phyloP scores from a whole-genome alignment of 2,797 vertebrate genomes.

The Neosilurus hyrtlii region DNA sequence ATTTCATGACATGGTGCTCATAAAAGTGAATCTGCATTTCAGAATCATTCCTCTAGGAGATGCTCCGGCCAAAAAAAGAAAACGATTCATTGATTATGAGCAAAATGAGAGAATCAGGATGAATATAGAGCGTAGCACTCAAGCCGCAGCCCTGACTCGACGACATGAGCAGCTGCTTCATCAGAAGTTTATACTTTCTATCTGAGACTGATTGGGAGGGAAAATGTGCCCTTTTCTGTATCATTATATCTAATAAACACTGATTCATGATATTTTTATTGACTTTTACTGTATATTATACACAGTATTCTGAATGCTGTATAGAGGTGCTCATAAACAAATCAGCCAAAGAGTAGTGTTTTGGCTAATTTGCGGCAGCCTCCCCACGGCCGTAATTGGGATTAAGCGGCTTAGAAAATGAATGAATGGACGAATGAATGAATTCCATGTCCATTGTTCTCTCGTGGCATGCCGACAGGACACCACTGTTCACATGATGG shows the following conservation, averaged over 20 bases:
- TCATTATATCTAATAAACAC: too few species aligned
- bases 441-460: not conserved
- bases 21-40: not conserved
- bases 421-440: too few species aligned
- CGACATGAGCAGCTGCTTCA: not conserved
- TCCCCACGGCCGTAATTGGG: too few species aligned
- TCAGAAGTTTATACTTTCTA: not conserved
- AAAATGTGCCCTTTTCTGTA: too few species aligned
- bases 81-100: slow-evolving; percentile 25
- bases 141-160: not conserved
- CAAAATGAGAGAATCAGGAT: not conserved
- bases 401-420: too few species aligned
- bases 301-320: too few species aligned
- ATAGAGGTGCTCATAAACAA: too few species aligned
- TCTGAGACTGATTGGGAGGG: too few species aligned
- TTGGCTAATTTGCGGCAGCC: too few species aligned
- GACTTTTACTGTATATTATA: too few species aligned
- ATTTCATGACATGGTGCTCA: not conserved
- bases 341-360: too few species aligned
- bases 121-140: not conserved
- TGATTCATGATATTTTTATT: too few species aligned
- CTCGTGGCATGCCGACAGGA: not conserved
- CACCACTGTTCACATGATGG: not conserved
- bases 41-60: not conserved
- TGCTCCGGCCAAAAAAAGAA: not conserved